Conservation (phyloP, 2,797 vertebrate species). For the Danio choprae region DNA sequence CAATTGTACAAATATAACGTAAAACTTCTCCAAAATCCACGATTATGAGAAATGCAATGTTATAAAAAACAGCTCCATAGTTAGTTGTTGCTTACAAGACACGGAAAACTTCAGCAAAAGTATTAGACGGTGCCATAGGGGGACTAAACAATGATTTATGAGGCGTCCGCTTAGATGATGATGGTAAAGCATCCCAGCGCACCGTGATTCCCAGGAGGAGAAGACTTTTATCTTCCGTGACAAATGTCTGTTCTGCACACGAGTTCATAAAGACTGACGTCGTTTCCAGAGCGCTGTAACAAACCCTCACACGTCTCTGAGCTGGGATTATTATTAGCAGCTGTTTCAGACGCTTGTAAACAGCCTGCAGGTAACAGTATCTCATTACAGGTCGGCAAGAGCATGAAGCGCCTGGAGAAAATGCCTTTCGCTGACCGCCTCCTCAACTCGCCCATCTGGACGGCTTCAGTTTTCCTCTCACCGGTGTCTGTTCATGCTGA, state of each 20-base stretch:
- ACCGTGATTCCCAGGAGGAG: not conserved
- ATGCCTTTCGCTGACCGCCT: not conserved
- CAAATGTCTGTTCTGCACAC: constrained; percentile 6
- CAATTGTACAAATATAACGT: too few relatives aligned
- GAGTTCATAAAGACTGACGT: constrained; percentile 16
- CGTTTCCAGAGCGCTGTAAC: not conserved
- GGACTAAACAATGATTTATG: not conserved
- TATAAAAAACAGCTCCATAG: not conserved
- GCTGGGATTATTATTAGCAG: constrained; percentile 19
- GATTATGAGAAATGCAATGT: not conserved
- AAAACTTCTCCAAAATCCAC: too few relatives aligned
- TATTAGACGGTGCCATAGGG: not conserved
- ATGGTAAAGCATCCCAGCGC: not conserved
- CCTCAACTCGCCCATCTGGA: not conserved
- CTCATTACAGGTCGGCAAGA: constrained; percentile 18
- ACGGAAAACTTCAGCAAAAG: not conserved
- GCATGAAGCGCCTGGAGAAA: not conserved
- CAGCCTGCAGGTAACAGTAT: not conserved
- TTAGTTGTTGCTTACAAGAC: not conserved
- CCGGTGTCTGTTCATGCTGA: not conserved
- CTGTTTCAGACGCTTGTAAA: constrained; percentile 44
- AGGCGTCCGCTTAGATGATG: not conserved
- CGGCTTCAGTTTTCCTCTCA: constrained; percentile 15
- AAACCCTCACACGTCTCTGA: not conserved
- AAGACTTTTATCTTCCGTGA: constrained; percentile 30